phyloP scores from a whole-genome alignment of 2,797 vertebrate species.

The Halcyon badia region DNA sequence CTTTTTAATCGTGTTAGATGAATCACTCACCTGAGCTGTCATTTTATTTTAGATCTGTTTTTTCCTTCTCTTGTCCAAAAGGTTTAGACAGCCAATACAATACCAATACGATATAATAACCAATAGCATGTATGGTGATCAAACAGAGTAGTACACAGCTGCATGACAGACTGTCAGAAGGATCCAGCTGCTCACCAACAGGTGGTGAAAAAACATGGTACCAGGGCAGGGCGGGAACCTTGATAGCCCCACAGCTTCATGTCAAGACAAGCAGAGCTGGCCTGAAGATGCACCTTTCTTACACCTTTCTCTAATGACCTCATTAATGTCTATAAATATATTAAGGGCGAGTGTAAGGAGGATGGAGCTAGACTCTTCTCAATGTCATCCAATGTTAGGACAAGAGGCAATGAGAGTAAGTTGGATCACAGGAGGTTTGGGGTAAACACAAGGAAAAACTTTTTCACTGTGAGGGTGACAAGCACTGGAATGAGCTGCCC shows the following conservation, averaged over 20 bases:
- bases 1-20: slow-evolving; percentile 8
- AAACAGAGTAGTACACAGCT: neutral
- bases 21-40: neutral
- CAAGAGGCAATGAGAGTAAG: too few relatives aligned
- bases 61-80: neutral
- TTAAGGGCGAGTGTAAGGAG: too few relatives aligned
- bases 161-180: neutral
- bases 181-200: neutral
- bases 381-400: too few relatives aligned
- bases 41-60: neutral
- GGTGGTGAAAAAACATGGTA: neutral
- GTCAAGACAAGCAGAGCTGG: neutral
- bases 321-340: too few relatives aligned
- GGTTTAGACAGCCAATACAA: neutral
- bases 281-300: too few relatives aligned
- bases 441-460: too few relatives aligned
- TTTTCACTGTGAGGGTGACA: too few relatives aligned
- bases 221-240: neutral
- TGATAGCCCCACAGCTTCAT: accelerated
- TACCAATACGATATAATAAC: neutral
- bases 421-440: too few relatives aligned
- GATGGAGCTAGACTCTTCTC: too few relatives aligned
- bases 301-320: too few relatives aligned
- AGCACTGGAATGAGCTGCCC: too few relatives aligned
- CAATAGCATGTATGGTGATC: accelerated